phyloP scores from a whole-genome alignment of 2,113 vertebrate species.

The Amblyornis subalaris region DNA sequence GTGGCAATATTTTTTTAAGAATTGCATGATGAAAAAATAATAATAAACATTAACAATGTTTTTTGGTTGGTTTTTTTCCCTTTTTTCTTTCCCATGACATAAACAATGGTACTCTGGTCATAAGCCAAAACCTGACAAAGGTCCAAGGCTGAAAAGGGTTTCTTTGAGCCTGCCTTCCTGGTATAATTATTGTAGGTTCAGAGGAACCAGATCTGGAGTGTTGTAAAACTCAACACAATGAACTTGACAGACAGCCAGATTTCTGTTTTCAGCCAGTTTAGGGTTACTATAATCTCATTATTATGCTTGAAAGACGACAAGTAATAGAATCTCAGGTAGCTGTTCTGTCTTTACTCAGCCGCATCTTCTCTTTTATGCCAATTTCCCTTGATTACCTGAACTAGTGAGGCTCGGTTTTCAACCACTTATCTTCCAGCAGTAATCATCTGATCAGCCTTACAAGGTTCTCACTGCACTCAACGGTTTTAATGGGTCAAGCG shows the following conservation, averaged over 20 bases:
- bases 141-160: constrained; percentile 60
- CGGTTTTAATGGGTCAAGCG: constrained; percentile 73
- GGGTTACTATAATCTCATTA: constrained; percentile 90
- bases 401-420: constrained; percentile 85
- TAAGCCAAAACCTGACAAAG: constrained; percentile 61
- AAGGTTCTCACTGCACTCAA: constrained; percentile 74
- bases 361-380: constrained; percentile 74
- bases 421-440: constrained; percentile 82
- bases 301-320: constrained; percentile 89
- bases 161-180: constrained; percentile 71
- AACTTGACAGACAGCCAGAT: constrained; percentile 87
- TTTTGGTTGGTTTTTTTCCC: neutral
- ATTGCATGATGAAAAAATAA: constrained; percentile 13
- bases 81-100: constrained; percentile 33
- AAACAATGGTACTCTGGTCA: constrained; percentile 40
- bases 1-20: neutral
- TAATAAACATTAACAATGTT: constrained; percentile 18
- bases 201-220: constrained; percentile 80
- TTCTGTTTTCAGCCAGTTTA: constrained; percentile 86
- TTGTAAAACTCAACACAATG: constrained; percentile 82
- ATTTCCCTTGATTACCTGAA: constrained; percentile 89
- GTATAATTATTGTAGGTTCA: constrained; percentile 75
- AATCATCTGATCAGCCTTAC: constrained; percentile 82
- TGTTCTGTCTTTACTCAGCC: constrained; percentile 67
- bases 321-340: constrained; percentile 87